Percentiles rank a stretch among this genome's conserved stretches.
phyloP scores from a whole-genome alignment of 2,888 invertebrate genomes.

The Archaeoteleia sp. region DNA sequence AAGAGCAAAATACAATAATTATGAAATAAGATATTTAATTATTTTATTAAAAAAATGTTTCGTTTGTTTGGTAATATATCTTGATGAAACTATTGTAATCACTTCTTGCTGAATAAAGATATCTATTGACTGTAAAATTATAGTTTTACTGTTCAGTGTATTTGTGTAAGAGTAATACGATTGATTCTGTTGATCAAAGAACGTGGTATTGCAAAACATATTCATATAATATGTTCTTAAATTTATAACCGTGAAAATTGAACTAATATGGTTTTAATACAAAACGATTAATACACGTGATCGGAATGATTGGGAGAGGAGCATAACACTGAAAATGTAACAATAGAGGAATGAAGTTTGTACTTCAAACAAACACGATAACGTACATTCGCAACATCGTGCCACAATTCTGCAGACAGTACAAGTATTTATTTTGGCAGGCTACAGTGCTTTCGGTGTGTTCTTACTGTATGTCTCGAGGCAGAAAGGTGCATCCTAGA shows the following conservation, averaged over 20 bases:
- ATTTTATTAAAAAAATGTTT: too few relatives aligned
- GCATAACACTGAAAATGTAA: conserved; percentile 34
- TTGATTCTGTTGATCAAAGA: too few relatives aligned
- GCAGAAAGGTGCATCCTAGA: conserved; percentile 54
- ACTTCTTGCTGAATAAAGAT: too few relatives aligned
- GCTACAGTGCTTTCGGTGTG: conserved; percentile 36
- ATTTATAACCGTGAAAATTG: not conserved
- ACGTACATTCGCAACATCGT: conserved; percentile 49
- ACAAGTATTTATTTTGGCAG: conserved; percentile 56
- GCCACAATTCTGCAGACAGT: conserved; percentile 48
- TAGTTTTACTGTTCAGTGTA: too few relatives aligned
- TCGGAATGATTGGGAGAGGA: conserved; percentile 33
- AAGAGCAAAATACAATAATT: too few relatives aligned
- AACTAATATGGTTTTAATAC: conserved; percentile 23
- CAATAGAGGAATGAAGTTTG: conserved; percentile 45
- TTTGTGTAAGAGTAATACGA: too few relatives aligned
- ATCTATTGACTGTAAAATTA: too few relatives aligned
- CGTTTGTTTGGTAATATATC: too few relatives aligned
- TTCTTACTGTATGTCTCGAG: conserved; percentile 50
- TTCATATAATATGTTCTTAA: too few relatives aligned
- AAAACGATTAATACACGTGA: conserved; percentile 46
- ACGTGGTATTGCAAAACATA: too few relatives aligned
- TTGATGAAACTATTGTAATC: too few relatives aligned
- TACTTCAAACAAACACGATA: conserved; percentile 50
- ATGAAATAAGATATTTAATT: too few relatives aligned